Evolutionary conservation across 2,113 vertebrate species (phyloP).

Genomic region (Bagarius yarrelli): DNA sequence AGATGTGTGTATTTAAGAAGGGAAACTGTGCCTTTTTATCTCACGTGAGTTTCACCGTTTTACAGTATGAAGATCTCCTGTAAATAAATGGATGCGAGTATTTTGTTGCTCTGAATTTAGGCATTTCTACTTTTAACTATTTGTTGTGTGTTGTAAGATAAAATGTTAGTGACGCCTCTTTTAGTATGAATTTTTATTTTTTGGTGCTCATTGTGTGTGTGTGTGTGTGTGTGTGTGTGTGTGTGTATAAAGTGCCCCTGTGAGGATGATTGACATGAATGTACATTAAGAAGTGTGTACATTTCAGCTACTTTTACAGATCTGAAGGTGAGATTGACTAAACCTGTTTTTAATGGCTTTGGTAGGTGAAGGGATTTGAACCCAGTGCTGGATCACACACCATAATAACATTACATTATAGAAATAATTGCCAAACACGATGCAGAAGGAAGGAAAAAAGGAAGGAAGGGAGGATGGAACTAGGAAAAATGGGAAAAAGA

Average conservation of each 20-base stretch:
- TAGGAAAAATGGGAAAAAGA: not conserved
- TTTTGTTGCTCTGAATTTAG: conserved; percentile 81
- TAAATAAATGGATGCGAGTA: conserved; percentile 89
- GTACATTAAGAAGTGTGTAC: conserved; percentile 56
- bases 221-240: conserved; percentile 56
- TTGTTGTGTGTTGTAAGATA: conserved; percentile 35
- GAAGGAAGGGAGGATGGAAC: not conserved
- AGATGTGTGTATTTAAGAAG: conserved; percentile 99
- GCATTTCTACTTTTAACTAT: conserved; percentile 80
- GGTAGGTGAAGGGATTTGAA: not conserved
- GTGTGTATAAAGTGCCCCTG: conserved; percentile 51
- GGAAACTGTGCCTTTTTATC: conserved; percentile 99
- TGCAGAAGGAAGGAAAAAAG: not conserved
- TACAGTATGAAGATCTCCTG: conserved; percentile 90
- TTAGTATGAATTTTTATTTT: conserved; percentile 52
- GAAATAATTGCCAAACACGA: not conserved
- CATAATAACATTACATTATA: not conserved
- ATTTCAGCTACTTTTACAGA: conserved; percentile 66
- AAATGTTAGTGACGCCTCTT: conserved; percentile 25
- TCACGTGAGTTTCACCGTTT: conserved; percentile 90
- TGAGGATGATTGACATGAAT: conserved; percentile 63
- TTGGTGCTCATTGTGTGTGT: conserved; percentile 43
- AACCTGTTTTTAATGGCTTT: conserved; percentile 43
- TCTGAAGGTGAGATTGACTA: conserved; percentile 71
- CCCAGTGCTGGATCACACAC: conserved; percentile 4